A percentile compares a stretch with the other conserved stretches of the same genome.
Evolutionary conservation across 1,140 invertebrate genomes (phyloP).

Genomic region (Dendrolimus kikuchii): DNA sequence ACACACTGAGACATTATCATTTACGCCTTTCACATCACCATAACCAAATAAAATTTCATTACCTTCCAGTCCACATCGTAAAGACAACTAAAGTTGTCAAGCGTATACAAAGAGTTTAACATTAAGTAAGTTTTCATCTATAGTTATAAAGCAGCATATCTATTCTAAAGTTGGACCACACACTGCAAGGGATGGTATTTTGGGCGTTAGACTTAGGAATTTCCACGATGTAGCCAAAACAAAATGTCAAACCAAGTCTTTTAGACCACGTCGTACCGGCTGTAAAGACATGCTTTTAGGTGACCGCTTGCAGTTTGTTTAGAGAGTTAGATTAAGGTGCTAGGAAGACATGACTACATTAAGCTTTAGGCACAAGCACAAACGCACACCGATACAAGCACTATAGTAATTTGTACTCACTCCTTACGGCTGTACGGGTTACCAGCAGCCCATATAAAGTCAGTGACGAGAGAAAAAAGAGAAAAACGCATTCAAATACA

Average conservation of each 20-base stretch:
- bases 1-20: conserved; percentile 59
- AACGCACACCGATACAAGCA: conserved; percentile 67
- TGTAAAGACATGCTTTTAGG: conserved; percentile 40
- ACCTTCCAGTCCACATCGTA: conserved; percentile 69
- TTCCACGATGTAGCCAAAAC: conserved; percentile 7
- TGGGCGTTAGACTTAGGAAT: conserved; percentile 36
- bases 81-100: conserved; percentile 64
- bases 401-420: conserved; percentile 72
- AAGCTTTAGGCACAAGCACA: conserved; percentile 69
- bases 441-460: conserved; percentile 73
- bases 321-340: conserved; percentile 36
- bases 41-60: conserved; percentile 65
- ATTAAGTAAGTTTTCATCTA: conserved; percentile 59
- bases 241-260: conserved; percentile 42
- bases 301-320: conserved; percentile 64
- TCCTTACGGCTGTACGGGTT: conserved; percentile 72
- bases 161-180: conserved; percentile 46
- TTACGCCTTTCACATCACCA: conserved; percentile 61
- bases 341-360: conserved; percentile 56
- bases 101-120: conserved; percentile 62
- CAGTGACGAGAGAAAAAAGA: conserved; percentile 73
- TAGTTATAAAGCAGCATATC: conserved; percentile 55
- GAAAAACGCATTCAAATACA: conserved; percentile 74
- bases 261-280: conserved; percentile 15
- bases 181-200: conserved; percentile 63